Base-by-base conservation (phyloP, 1,140 invertebrate species). In the Muscidifurax raptorellus region DNA sequence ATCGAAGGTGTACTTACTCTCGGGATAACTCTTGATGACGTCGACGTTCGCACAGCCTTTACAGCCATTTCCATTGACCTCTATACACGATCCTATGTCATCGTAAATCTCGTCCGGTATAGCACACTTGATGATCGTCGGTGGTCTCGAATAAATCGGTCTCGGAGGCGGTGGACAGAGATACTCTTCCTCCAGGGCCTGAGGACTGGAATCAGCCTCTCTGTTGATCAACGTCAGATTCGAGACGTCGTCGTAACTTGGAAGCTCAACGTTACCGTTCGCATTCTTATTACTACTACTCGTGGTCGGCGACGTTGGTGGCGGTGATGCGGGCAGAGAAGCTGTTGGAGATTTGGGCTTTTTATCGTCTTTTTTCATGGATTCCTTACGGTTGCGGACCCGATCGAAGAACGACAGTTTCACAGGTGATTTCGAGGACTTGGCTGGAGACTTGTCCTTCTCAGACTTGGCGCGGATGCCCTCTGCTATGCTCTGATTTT, bases 391-490 rank as follows among this genome's bases (percentile, higher is more conserved):
- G 1, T 67, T 83, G 52, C 67, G 32, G 1, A 86, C 67, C 1
- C 85, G 80, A 22, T 83, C 81, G 32, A 82, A 27, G 82, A 86
- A 86, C 7, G 81, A 86, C 2, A 81, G 69, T 15, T 85, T 85
- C 12, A 47, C 22, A 0, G 22, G 15, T 1, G 79, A 32, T 40
- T 81, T 81, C 2, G 28, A 27, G 2, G 77, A 1, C n/a, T 80
- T 76, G 10, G 10, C 27, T 1, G 22, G 25, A 25, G 74, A 67
- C n/a, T 59, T 84, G 0, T 74, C 77, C 9, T 75, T 84, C 3
- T 80, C 77, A 1, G 22, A 13, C 15, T 84, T 80, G 7, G 10
- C 40, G 2, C 36, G 82, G 27, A 69, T 69, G 15, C 9, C 66
- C 9, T 79, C 82, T 7, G 76, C 67, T 22, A 47, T 32, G 4